Evolutionary conservation across 2,888 invertebrate species (phyloP).

Genomic region (Lasioglossum villosulum): DNA sequence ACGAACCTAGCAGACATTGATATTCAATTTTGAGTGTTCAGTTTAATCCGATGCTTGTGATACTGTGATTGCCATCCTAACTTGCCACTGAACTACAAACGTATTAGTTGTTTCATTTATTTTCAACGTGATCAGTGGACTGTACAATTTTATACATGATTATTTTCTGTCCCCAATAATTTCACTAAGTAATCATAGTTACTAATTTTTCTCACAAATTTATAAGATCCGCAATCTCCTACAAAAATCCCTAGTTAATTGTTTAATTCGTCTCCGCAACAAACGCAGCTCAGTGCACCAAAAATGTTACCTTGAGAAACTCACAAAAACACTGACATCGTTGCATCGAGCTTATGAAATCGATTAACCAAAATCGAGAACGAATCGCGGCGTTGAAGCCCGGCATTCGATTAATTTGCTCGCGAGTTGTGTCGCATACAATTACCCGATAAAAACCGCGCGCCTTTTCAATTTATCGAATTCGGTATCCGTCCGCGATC

Average conservation of each 20-base stretch:
- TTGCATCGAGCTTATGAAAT: not conserved
- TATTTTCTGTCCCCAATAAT: not conserved
- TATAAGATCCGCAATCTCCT: not conserved
- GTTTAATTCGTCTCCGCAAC: not conserved
- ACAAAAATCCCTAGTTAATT: not conserved
- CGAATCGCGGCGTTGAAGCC: not conserved
- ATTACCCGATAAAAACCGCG: not conserved
- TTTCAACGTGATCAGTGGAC: not conserved
- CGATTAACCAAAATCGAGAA: not conserved
- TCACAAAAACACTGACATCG: not conserved
- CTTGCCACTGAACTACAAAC: not conserved
- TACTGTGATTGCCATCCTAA: not conserved
- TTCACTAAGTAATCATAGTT: not conserved
- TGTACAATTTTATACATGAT: not conserved
- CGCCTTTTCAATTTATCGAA: conserved; percentile 12
- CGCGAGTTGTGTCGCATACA: not conserved
- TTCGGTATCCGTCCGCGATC: not conserved
- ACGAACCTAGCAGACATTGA: not conserved
- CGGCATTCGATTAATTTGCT: not conserved
- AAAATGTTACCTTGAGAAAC: not conserved
- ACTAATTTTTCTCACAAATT: too few species aligned
- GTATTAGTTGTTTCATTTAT: not conserved
- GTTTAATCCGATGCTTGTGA: not conserved
- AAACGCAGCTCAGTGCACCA: too few species aligned
- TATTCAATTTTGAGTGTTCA: not conserved